These are phyloP conservation scores for Heteronetta atricapilla DNA, from an alignment of 2,113 vertebrate genomes.

Conservation along the genomic window DNA sequence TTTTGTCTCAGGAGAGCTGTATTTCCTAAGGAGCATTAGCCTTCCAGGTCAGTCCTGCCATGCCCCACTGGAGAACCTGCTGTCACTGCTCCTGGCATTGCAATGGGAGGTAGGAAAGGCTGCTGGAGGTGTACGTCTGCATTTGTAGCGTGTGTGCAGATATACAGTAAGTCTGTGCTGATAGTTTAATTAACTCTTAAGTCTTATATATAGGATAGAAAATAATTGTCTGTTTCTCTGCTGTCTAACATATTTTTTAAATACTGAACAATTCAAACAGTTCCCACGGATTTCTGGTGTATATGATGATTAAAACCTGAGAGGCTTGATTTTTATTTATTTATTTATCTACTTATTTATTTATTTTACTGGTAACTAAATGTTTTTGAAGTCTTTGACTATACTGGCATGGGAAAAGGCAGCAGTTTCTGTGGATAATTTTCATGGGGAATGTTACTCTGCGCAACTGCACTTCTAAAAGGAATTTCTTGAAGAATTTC, in stretches of 20 bases:
- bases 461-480: not conserved
- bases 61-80: not conserved
- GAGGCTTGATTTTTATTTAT: not conserved
- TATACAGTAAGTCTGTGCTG: not conserved
- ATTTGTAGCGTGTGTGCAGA: not conserved
- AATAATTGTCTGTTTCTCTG: not conserved
- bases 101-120: not conserved
- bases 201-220: not conserved
- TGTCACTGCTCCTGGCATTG: not conserved
- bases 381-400: not conserved
- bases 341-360: not conserved
- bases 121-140: not conserved
- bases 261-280: not conserved
- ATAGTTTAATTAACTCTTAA: not conserved
- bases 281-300: not conserved
- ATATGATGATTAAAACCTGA: not conserved
- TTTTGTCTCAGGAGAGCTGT: not conserved
- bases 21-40: not conserved
- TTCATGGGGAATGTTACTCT: constrained; percentile 4
- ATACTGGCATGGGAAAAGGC: not conserved
- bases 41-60: not conserved
- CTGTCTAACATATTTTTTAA: not conserved
- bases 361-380: not conserved
- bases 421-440: not conserved
- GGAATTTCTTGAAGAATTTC: not conserved